Percentiles rank a stretch among this genome's conserved stretches.
phyloP scores from a whole-genome alignment of 2,113 vertebrate genomes.

The Misgurnus anguillicaudatus region DNA sequence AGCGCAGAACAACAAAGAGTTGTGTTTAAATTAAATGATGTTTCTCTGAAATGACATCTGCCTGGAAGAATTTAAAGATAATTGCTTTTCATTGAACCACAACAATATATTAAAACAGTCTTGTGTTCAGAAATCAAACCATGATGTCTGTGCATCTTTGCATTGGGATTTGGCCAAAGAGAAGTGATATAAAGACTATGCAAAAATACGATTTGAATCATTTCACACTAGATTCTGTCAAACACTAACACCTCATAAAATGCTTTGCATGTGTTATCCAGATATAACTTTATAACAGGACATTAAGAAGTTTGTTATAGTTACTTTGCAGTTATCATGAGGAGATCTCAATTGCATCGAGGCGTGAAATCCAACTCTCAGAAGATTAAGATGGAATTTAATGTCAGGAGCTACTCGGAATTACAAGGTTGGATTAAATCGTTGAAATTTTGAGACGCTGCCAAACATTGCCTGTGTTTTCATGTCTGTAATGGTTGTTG shows the following conservation, averaged over 20 bases:
- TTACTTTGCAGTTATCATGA: background rate
- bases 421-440: background rate
- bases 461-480: background rate
- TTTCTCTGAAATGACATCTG: no score
- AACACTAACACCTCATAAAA: no score
- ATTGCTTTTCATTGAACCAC: slow-evolving; percentile 43
- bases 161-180: background rate
- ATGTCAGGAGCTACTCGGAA: background rate
- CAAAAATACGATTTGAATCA: no score
- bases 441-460: background rate
- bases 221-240: no score
- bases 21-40: no score
- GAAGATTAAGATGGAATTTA: slow-evolving; percentile 15
- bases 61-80: background rate
- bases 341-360: slow-evolving; percentile 2
- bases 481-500: slow-evolving; percentile 18
- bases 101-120: background rate
- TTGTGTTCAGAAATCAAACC: slow-evolving; percentile 33
- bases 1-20: no score
- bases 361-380: background rate
- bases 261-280: no score
- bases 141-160: slow-evolving; percentile 61
- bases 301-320: slow-evolving; percentile 41
- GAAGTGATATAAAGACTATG: no score
- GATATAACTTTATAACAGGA: slow-evolving; percentile 41